Evolutionary conservation across 1,140 invertebrate genomes (phyloP).

Genomic region (Ceratina australensis): DNA sequence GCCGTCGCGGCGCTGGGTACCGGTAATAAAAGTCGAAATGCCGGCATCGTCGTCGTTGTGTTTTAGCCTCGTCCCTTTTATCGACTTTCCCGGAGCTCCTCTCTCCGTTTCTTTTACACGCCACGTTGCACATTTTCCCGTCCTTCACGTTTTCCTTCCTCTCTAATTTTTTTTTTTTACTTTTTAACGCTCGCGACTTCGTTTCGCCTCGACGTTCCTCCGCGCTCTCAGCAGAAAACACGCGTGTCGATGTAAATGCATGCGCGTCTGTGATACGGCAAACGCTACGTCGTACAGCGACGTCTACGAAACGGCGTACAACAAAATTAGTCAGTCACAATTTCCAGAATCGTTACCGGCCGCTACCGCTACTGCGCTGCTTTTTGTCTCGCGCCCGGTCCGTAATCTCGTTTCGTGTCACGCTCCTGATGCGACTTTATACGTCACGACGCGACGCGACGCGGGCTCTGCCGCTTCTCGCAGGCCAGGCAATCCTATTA

Average conservation of each 20-base stretch:
- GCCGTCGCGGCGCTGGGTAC: background rate
- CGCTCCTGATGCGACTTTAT: slow-evolving; percentile 58
- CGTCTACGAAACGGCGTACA: background rate
- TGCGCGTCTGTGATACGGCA: slow-evolving; percentile 13
- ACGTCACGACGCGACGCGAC: slow-evolving; percentile 46
- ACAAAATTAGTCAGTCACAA: slow-evolving; percentile 25
- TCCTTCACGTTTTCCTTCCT: background rate
- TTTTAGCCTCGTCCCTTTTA: slow-evolving; percentile 28
- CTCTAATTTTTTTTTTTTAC: too few relatives aligned
- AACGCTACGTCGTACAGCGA: background rate
- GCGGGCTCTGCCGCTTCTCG: too few relatives aligned
- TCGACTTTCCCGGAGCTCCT: slow-evolving; percentile 1
- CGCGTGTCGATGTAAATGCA: background rate
- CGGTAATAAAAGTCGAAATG: slow-evolving; percentile 44
- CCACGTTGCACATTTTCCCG: slow-evolving; percentile 1
- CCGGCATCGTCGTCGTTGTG: background rate
- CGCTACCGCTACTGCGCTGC: slow-evolving; percentile 35
- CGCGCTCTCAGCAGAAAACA: too few relatives aligned
- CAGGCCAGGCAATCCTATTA: slow-evolving; percentile 54
- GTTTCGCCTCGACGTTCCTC: background rate
- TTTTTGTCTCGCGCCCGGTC: slow-evolving; percentile 51
- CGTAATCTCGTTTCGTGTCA: slow-evolving; percentile 52
- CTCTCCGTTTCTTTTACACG: slow-evolving; percentile 23
- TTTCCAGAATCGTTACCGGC: slow-evolving; percentile 36
- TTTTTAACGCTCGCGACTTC: slow-evolving; percentile 3